These are phyloP conservation scores for Orthosia gracilis DNA, from an alignment of 2,888 invertebrate species.

Conservation along the genomic window DNA sequence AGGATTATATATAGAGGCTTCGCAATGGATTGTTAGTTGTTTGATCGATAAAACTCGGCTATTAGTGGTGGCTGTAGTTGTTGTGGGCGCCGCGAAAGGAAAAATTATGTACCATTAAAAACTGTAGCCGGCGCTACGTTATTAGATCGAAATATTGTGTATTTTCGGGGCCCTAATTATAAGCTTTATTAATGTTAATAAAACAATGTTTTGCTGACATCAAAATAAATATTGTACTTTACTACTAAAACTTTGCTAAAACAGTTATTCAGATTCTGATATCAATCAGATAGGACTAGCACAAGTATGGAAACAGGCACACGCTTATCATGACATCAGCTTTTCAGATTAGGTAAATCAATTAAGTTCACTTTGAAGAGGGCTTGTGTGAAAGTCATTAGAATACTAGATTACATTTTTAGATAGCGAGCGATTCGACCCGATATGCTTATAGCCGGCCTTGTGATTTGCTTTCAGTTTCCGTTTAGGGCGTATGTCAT, in stretches of 20 bases:
- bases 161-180: background rate
- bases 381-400: constrained; percentile 55
- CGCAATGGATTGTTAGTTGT: constrained; percentile 56
- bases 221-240: background rate
- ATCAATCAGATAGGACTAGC: background rate
- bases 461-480: constrained; percentile 57
- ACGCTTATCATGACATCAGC: constrained; percentile 34
- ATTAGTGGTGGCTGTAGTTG: constrained; percentile 21
- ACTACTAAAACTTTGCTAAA: background rate
- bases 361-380: constrained; percentile 43
- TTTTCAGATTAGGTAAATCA: constrained; percentile 42
- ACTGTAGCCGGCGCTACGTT: constrained; percentile 3
- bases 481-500: constrained; percentile 44
- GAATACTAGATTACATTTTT: constrained; percentile 59
- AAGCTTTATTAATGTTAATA: background rate
- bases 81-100: constrained; percentile 4
- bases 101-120: constrained; percentile 30
- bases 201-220: background rate
- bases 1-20: constrained; percentile 52
- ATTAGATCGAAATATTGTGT: background rate
- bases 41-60: constrained; percentile 68
- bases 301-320: constrained; percentile 10
- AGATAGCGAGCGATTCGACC: constrained; percentile 52
- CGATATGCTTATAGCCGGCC: constrained; percentile 33
- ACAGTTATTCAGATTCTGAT: background rate